phyloP scores from a whole-genome alignment of 2,888 invertebrate genomes.

The Drosophila macrospina region DNA sequence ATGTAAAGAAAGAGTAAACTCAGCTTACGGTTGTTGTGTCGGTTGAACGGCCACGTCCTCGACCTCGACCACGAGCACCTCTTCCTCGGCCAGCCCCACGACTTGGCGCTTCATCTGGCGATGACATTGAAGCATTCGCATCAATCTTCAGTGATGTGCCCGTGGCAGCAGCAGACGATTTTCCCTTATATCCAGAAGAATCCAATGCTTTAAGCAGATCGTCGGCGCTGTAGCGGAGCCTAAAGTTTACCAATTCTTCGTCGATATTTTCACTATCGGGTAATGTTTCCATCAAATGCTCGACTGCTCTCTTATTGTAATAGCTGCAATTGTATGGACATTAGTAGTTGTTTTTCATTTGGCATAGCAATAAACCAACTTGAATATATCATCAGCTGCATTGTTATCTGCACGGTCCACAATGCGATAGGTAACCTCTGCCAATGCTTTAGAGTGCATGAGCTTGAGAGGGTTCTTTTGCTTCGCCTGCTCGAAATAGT shows the following conservation, averaged over 20 bases:
- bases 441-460: conserved; percentile 91
- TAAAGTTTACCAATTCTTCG: conserved; percentile 86
- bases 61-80: conserved; percentile 59
- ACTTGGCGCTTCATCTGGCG: conserved; percentile 22
- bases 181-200: conserved; percentile 38
- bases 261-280: conserved; percentile 86
- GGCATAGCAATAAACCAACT: conserved; percentile 83
- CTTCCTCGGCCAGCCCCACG: conserved; percentile 61
- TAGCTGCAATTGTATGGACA: conserved; percentile 77
- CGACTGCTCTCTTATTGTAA: conserved; percentile 86
- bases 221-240: conserved; percentile 78
- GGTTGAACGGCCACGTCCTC: conserved; percentile 37
- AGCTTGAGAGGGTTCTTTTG: conserved; percentile 87
- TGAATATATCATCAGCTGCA: conserved; percentile 86
- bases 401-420: conserved; percentile 88
- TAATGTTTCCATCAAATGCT: conserved; percentile 86
- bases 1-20: background rate
- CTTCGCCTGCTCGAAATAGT: conserved; percentile 87
- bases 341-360: background rate
- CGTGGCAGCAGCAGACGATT: background rate
- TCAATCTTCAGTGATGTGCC: conserved; percentile 7
- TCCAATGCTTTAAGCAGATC: conserved; percentile 77
- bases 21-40: conserved; percentile 43
- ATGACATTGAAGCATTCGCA: background rate
- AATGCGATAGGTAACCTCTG: conserved; percentile 90